Base-by-base conservation (phyloP, 1,140 invertebrate species). In the Dendrolimus kikuchii region DNA sequence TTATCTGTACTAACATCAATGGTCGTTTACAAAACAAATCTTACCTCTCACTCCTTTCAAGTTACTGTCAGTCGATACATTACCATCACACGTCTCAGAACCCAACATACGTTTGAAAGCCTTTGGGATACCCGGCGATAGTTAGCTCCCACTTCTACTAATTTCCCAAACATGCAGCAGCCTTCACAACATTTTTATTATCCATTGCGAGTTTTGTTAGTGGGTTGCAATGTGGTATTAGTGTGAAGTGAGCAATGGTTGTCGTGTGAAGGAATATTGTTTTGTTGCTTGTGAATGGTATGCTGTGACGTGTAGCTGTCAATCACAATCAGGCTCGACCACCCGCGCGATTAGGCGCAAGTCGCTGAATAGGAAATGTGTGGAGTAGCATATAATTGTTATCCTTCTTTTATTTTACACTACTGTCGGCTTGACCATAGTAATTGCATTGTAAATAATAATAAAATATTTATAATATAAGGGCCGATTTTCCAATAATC, bases 241-340 rank as follows among this genome's bases (percentile, higher is more conserved):
- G n/a, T 44, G 23, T 46, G 9, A 6, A 49, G 44, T 7, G 9
- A 4, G 64, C 40, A 62, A 71, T 76, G 74, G 58, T 72, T 63
- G 37, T n/a, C 7, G 47, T 62, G 43, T 49, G 40, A 8, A 43
- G 41, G 6, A 44, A 51, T 59, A 10, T 45, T 10, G 48, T 68
- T 38, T 58, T 49, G 51, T 59, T 47, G 51, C 53, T 64, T 62
- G 57, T 59, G 66, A 64, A 71, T 65, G 57, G 57, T 62, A 45
- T 62, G 62, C 62, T 72, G 72, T 80, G 78, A 80, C 77, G 77
- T 74, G 60, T 53, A 59, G 62, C 70, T 81, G 78, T 84, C 81
- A 81, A 84, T 84, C 81, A 84, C 81, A 84, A 84, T 84, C 81
- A 84, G 67, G 59, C 63, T 51, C 75, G 78, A 81, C 81, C 81